Evolutionary conservation across 2,113 vertebrate genomes (phyloP).

Genomic region (Nicator chloris): DNA sequence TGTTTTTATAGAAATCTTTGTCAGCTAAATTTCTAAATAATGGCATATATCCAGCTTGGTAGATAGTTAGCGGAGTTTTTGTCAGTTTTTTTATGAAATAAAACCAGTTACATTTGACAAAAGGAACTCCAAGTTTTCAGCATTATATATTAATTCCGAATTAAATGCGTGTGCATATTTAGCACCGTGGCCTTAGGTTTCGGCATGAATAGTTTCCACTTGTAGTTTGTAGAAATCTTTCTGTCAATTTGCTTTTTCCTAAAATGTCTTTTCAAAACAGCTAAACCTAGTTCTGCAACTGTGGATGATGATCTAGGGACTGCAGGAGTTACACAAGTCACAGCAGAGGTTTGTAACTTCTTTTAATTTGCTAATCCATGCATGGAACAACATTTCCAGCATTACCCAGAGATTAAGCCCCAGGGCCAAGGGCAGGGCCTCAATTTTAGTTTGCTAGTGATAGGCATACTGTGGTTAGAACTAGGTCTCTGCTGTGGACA

Average conservation of each 20-base stretch:
- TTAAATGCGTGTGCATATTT: not conserved
- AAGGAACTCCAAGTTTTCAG: not conserved
- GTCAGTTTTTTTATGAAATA: not conserved
- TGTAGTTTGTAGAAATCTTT: not conserved
- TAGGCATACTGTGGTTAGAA: slow-evolving; percentile 45
- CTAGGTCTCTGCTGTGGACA: slow-evolving; percentile 44
- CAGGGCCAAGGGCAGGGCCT: slow-evolving; percentile 66
- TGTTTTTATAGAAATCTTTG: not conserved
- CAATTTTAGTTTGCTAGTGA: slow-evolving; percentile 65
- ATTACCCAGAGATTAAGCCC: slow-evolving; percentile 58
- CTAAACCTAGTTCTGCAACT: not conserved
- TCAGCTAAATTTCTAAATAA: not conserved
- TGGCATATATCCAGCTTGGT: not conserved
- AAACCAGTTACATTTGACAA: not conserved
- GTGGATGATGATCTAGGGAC: slow-evolving; percentile 28
- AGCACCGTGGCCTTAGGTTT: not conserved
- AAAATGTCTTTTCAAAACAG: not conserved
- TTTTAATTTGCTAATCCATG: slow-evolving; percentile 70
- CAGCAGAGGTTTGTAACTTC: slow-evolving; percentile 43
- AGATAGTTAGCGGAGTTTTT: not conserved
- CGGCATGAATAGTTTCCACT: not conserved
- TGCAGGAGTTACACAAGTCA: slow-evolving; percentile 52
- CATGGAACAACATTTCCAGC: slow-evolving; percentile 61
- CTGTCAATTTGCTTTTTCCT: not conserved
- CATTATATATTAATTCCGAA: not conserved